Conservation (phyloP, 2,113 vertebrate species). For the Emydocephalus ijimae region DNA sequence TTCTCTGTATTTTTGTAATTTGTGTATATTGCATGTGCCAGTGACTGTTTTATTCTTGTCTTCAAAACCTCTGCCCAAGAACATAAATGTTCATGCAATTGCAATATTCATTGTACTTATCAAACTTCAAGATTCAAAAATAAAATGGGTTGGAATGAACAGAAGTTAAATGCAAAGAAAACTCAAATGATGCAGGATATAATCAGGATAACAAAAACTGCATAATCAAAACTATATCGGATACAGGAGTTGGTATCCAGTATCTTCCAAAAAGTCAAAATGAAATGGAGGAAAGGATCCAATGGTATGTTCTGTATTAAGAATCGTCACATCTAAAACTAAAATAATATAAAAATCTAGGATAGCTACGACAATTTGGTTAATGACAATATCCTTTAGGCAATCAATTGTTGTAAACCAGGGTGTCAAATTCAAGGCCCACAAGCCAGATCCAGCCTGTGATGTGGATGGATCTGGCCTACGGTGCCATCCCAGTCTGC, state of each 20-base stretch:
- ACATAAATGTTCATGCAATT: not conserved
- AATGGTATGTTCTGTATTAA: not conserved
- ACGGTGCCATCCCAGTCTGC: too few species aligned
- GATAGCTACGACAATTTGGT: not conserved
- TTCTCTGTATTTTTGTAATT: not conserved
- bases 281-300: not conserved
- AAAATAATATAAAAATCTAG: not conserved
- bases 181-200: not conserved
- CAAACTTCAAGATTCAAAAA: not conserved
- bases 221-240: not conserved
- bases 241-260: not conserved
- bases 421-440: too few species aligned
- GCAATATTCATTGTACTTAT: not conserved
- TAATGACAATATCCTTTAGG: not conserved
- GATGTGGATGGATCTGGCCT: too few species aligned
- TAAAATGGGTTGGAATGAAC: not conserved
- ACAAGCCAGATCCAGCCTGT: too few species aligned
- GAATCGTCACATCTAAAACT: not conserved
- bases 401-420: not conserved
- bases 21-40: not conserved
- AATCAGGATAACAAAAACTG: not conserved
- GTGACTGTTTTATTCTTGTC: not conserved
- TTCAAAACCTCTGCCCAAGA: not conserved
- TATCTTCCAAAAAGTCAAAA: not conserved
- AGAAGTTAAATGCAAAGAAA: not conserved